Percentiles rank a stretch among this genome's conserved stretches.
These are phyloP conservation scores for Triplophysa tibetana DNA, from an alignment of 2,113 vertebrate genomes.

Conservation along the genomic window DNA sequence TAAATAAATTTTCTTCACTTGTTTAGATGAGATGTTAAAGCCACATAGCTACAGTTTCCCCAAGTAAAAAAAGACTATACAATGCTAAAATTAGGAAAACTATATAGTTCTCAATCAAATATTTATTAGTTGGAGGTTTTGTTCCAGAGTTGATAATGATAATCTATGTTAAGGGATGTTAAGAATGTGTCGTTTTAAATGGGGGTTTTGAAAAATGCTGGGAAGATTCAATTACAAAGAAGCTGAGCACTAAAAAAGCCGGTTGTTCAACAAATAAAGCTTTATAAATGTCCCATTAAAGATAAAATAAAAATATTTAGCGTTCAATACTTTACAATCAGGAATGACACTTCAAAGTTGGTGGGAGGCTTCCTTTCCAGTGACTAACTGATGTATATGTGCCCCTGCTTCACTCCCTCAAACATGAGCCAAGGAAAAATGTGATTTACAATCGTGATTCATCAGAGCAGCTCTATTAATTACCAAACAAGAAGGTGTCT, in stretches of 20 bases:
- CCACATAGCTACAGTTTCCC: no score
- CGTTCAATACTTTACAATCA: not conserved
- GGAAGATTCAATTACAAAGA: conserved; percentile 36
- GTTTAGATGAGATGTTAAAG: no score
- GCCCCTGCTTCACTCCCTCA: not conserved
- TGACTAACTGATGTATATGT: conserved; percentile 11
- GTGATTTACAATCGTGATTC: conserved; percentile 51
- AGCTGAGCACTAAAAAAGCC: conserved; percentile 44
- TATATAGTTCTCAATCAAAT: no score
- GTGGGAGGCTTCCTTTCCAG: conserved; percentile 8
- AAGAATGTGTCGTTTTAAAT: no score
- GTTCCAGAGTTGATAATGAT: not conserved
- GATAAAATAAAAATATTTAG: not conserved
- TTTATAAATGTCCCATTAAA: not conserved
- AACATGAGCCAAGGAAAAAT: conserved; percentile 31
- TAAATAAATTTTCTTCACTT: no score
- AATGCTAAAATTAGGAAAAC: no score
- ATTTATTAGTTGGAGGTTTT: conserved; percentile 5
- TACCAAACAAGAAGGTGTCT: conserved; percentile 37
- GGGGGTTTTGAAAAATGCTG: conserved; percentile 6
- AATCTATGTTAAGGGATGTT: no score
- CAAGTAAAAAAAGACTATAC: no score
- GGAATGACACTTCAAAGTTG: not conserved
- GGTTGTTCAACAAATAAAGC: not conserved
- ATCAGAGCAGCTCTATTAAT: conserved; percentile 42